Conservation (phyloP, 2,797 vertebrate genomes). For the Artibeus lituratus region DNA sequence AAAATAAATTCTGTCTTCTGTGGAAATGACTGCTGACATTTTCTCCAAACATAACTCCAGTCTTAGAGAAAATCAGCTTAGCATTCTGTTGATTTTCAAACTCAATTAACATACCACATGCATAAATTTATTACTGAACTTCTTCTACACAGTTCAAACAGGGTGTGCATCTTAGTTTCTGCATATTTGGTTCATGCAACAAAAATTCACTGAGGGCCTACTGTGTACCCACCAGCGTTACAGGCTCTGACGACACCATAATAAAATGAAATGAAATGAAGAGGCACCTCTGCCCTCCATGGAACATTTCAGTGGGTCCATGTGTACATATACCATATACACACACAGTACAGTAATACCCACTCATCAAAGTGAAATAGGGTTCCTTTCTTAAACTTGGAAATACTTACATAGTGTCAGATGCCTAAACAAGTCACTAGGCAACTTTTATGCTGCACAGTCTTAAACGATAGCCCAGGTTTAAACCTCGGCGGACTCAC, state of each 20-base stretch:
- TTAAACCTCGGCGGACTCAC: neutral
- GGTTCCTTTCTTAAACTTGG: neutral
- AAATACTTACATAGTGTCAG: neutral
- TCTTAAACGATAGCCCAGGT: neutral
- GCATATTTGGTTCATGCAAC: neutral
- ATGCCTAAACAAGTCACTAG: neutral
- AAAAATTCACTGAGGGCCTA: neutral
- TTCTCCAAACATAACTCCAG: slow-evolving; percentile 52
- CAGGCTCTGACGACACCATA: neutral
- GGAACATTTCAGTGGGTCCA: neutral
- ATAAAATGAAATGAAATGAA: neutral
- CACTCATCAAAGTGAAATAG: neutral
- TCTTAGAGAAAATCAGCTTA: slow-evolving; percentile 16
- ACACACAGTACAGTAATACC: neutral
- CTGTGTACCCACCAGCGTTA: neutral
- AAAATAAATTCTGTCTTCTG: slow-evolving; percentile 68
- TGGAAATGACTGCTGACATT: slow-evolving; percentile 45
- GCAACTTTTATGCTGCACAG: neutral
- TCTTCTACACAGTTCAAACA: neutral
- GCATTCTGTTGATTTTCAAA: slow-evolving; percentile 37
- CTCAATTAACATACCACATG: neutral
- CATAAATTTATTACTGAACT: neutral
- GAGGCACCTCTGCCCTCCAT: neutral
- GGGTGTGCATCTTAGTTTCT: neutral
- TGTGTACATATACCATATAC: neutral